Base-by-base conservation (phyloP, 2,113 vertebrate genomes). In the Dromaius novaehollandiae region DNA sequence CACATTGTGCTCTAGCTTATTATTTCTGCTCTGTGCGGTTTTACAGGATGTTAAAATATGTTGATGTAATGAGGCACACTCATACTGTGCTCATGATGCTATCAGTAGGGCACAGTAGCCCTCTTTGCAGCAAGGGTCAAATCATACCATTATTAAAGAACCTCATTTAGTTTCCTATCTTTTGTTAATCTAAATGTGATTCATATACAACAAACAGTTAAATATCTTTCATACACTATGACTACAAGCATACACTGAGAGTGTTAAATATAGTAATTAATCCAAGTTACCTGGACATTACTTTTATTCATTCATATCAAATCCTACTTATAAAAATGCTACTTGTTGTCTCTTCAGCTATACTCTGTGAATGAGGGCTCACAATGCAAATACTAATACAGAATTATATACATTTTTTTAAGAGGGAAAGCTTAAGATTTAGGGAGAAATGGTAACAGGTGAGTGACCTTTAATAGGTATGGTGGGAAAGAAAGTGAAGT, bases 51-150 rank as follows among this genome's bases (percentile, higher is more conserved):
- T 83, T 93, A 89, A 95, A 93, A 75, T 78, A 8, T 81, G 78
- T 94, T 94, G 88, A 81, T 96, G 61, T 81, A 96, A 92, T 91
- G 48, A 97, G 76, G 82, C 48, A 88, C 86, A 77, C 25, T 90
- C 65, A 86, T 40, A 73, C 77, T 91, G 82, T 93, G 75, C 36
- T 95, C n/a, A 77, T 83, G 69, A 96, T 93, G 60, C 15, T 88
- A 86, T 56, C 63, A 91, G 66, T 55, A 97, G 56, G 75, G 55
- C 40, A 87, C 66, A 73, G 13, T 28, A 94, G 51, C 48, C 65
- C 8, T 85, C 61, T 84, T 40, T 65, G 66, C 18, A 79, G 9
- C 9, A 56, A 56, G 32, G 89, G 81, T 87, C 26, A 78, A 92
- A 82, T 87, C 46, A 50, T 60, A 11, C 16, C 14, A 25, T 75